Evolutionary conservation across 30 jellyfish, hydroid and myxozoan species (phyloP).

Genomic region (Pelagia noctiluca): DNA sequence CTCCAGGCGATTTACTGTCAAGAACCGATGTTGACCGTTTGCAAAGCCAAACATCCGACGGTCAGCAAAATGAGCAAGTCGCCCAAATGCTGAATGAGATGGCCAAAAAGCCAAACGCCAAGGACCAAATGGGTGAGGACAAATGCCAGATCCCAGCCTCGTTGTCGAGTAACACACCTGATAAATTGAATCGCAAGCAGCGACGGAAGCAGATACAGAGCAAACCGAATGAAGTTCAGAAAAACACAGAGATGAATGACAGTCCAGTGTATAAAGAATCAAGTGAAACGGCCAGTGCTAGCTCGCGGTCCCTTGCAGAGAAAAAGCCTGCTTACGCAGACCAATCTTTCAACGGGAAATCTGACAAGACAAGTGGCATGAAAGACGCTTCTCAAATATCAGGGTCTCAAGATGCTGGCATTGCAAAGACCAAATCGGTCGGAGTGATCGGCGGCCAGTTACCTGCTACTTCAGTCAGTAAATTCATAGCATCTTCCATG

Average conservation of each 20-base stretch:
- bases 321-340: not conserved
- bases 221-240: constrained; percentile 30
- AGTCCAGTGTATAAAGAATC: not conserved
- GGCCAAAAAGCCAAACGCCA: not conserved
- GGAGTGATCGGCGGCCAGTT: constrained; percentile 66
- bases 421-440: constrained; percentile 29
- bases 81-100: not conserved
- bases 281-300: not conserved
- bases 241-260: too few species aligned
- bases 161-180: not conserved
- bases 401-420: constrained; percentile 26
- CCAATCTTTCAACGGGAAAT: not conserved
- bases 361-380: constrained; percentile 9
- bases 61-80: not conserved
- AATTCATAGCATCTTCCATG: not conserved
- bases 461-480: constrained; percentile 13
- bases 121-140: not conserved
- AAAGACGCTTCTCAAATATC: constrained; percentile 20
- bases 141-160: not conserved
- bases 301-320: not conserved
- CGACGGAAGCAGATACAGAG: constrained; percentile 74
- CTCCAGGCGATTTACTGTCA: not conserved
- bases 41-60: not conserved
- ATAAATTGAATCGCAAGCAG: constrained; percentile 73
- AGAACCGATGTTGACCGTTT: not conserved